Evolutionary conservation across 1,140 invertebrate species (phyloP), one percentile per base, ranked within the genome.

Genomic region (Drosophila watanabei): DNA sequence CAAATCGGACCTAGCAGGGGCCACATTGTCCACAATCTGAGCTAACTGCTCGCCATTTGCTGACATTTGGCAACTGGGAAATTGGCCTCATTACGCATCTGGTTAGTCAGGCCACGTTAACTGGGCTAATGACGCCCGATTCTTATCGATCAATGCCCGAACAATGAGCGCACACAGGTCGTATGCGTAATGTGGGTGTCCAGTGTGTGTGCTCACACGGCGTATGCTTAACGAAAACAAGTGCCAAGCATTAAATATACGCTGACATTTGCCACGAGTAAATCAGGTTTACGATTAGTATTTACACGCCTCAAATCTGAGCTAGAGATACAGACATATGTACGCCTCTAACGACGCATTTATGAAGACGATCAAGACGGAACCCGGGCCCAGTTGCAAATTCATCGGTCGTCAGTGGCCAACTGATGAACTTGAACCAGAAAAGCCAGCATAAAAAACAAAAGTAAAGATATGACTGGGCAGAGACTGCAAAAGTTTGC

Each of bases 341-440:
- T 24, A 37, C 52, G 52, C 52, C 52, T 37, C 54, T 45, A 75
- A 62, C 71, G 28, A 75, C 41, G 49, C 72, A 54, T 75, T 32
- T 64, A 60, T 75, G 39, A 24, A 57, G 51, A 57, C 49, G 48
- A 43, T 57, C 57, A 57, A 48, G 51, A 48, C 43, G 49, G 33
- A 64, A 30, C 64, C 75, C 41, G 75, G 16, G 39, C 32, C 45
- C 59, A 64, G 59, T 73, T 60, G 56, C 46, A 54, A 72, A 59
- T 70, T 41, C 56, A 51, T 20, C 35, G 64, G 41, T 59, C 52
- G 62, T 45, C 56, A 48, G 32, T 46, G 68, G 68, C 62, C 68
- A 70, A 72, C 59, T 49, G 80, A 80, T 87, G 77, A 83, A 87
- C 84, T 88, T 87, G 84, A 87, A 75, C 85, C 51, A 80, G 68